Conservation (phyloP, 2,888 invertebrate species). For the Diploptera punctata region DNA sequence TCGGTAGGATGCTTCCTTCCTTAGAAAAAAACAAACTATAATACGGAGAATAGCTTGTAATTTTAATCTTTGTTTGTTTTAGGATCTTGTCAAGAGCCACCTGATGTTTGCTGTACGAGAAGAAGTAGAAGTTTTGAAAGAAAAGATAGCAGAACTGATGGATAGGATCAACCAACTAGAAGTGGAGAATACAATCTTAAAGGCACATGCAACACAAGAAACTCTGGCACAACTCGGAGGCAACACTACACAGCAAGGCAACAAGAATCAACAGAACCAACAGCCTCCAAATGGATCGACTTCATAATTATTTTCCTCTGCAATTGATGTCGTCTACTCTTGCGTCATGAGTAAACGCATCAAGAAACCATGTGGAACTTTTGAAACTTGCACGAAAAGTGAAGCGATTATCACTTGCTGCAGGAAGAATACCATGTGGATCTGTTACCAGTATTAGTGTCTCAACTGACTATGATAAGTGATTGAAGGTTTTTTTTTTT, state of each 20-base stretch:
- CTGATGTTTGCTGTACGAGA: slow-evolving; percentile 95
- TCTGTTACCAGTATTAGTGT: too few species aligned
- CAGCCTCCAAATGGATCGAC: slow-evolving; percentile 21
- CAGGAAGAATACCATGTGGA: too few species aligned
- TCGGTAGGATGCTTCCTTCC: too few species aligned
- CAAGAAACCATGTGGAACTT: background rate
- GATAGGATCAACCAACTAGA: slow-evolving; percentile 89
- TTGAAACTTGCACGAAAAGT: background rate
- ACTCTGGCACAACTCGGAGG: slow-evolving; percentile 76
- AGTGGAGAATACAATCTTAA: slow-evolving; percentile 86
- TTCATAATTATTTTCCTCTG: background rate
- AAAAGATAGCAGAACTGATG: slow-evolving; percentile 90
- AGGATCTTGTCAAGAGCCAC: slow-evolving; percentile 95
- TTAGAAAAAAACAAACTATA: too few species aligned
- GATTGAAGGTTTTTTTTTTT: too few species aligned
- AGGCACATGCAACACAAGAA: slow-evolving; percentile 88
- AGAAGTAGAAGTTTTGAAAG: slow-evolving; percentile 92
- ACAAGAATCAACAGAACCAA: slow-evolving; percentile 17
- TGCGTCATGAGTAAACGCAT: background rate
- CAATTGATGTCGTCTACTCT: background rate
- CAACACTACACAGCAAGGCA: slow-evolving; percentile 10
- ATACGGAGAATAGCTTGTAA: too few species aligned
- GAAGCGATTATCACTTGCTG: background rate
- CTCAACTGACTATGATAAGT: too few species aligned
- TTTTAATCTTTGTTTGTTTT: slow-evolving; percentile 56